A percentile compares a stretch with the other conserved stretches of the same genome.
Conservation (phyloP, 1,140 invertebrate genomes). For the Daktulosphaira vitifoliae region DNA sequence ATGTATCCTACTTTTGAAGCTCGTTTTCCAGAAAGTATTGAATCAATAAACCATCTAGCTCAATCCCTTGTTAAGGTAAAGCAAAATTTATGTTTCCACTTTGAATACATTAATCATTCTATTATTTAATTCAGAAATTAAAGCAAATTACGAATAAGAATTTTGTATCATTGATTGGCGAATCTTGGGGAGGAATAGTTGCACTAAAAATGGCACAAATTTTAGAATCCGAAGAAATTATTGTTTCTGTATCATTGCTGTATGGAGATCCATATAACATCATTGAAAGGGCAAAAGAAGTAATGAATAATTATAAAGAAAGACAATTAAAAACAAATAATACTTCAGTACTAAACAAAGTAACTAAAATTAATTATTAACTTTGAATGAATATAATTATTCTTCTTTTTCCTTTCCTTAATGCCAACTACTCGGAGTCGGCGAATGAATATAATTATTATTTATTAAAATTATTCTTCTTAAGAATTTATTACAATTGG, state of each 20-base stretch:
- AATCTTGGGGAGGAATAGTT: conserved; percentile 35
- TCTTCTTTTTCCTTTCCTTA: too few relatives aligned
- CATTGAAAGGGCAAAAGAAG: neutral
- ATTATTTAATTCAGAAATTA: neutral
- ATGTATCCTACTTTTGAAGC: conserved; percentile 28
- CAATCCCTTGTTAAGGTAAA: neutral
- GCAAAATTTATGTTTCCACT: too few relatives aligned
- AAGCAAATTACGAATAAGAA: neutral
- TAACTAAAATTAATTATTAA: too few relatives aligned
- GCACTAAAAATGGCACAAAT: conserved; percentile 28
- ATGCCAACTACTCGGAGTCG: too few relatives aligned
- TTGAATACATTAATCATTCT: too few relatives aligned
- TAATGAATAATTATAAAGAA: too few relatives aligned
- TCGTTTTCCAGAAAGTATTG: neutral
- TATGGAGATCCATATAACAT: neutral
- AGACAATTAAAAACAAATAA: too few relatives aligned
- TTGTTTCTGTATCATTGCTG: neutral
- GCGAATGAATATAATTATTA: too few relatives aligned
- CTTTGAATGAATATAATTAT: too few relatives aligned
- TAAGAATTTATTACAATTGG: too few relatives aligned
- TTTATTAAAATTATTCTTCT: too few relatives aligned
- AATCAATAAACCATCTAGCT: conserved; percentile 12
- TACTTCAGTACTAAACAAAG: too few relatives aligned
- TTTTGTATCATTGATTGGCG: conserved; percentile 4
- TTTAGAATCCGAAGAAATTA: conserved; percentile 5